Base-by-base conservation (phyloP, 2,113 vertebrate genomes). In the Amphiprion ocellaris region DNA sequence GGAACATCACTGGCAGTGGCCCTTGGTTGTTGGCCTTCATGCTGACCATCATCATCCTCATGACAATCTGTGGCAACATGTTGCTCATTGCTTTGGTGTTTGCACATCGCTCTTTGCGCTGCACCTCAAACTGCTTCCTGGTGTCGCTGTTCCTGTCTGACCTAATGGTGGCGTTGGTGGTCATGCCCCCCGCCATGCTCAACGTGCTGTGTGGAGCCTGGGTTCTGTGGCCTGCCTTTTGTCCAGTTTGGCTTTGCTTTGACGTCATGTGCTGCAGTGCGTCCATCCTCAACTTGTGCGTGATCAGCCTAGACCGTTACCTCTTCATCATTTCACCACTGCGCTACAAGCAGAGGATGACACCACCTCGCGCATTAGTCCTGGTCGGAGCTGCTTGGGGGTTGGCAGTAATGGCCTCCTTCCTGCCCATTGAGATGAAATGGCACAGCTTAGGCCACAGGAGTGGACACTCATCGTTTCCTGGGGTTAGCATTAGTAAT, bases 221-320 rank as follows among this genome's bases (percentile, higher is more conserved):
- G 98, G 96, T 97, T 90, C 93, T 99, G 83, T 95, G 92, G 81
- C 93, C 93, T 0, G 90, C 93, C 58, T 96, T 99, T 81, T 99
- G 98, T 89, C 96, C 95, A 0, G 92, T 99, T 74, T 99, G 98
- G 98, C 95, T 95, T 62, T 96, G 97, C 92, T 98, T 99, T 0
- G 98, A 99, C 0, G 96, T 99, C 81, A 98, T 99, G 98, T 99
- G 97, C 94, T 99, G 97, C 92, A 99, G 98, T 2, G 97, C 98
- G 6, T 99, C 98, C 92, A 99, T 99, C 88, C 96, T 99, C 78
- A 99, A 99, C 95, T 95, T 99, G 56, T 98, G 98, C 41, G 92
- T 97, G 89, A 99, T 99, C 94, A 99, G 98, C 92, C 88, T 99
- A 92, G 98, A 99, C 94, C 95, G 98, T 1, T 99, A 98, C 91